Evolutionary conservation across 2,113 vertebrate species (phyloP).

Genomic region (Pelecanoides urinatrix): DNA sequence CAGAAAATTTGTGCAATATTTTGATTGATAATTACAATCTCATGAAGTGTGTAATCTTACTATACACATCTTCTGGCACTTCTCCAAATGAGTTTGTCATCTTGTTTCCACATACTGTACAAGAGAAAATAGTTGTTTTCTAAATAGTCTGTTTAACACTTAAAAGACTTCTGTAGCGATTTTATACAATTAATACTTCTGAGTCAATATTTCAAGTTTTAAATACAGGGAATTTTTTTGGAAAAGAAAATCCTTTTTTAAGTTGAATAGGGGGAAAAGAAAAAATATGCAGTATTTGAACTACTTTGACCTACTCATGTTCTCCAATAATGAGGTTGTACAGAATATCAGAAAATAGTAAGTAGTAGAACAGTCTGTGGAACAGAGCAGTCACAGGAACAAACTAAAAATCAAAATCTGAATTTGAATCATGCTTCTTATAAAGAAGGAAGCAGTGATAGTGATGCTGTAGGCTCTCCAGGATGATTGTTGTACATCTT

Average conservation of each 20-base stretch:
- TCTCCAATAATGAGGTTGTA: not conserved
- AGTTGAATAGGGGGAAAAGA: not conserved
- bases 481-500: not conserved
- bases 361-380: not conserved
- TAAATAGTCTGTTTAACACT: not conserved
- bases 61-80: not conserved
- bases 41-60: not conserved
- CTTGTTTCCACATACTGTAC: not conserved
- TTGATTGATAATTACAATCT: not conserved
- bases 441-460: not conserved
- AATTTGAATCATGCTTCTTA: not conserved
- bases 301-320: fast-evolving
- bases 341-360: not conserved
- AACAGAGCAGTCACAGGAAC: not conserved
- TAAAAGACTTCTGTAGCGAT: not conserved
- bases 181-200: not conserved
- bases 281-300: not conserved
- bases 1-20: not conserved
- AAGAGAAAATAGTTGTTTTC: not conserved
- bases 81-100: not conserved
- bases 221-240: not conserved
- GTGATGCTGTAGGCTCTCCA: not conserved
- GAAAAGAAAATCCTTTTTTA: not conserved
- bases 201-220: not conserved
- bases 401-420: not conserved